phyloP scores from a whole-genome alignment of 2,888 invertebrate species.

The Odontothrips loti region DNA sequence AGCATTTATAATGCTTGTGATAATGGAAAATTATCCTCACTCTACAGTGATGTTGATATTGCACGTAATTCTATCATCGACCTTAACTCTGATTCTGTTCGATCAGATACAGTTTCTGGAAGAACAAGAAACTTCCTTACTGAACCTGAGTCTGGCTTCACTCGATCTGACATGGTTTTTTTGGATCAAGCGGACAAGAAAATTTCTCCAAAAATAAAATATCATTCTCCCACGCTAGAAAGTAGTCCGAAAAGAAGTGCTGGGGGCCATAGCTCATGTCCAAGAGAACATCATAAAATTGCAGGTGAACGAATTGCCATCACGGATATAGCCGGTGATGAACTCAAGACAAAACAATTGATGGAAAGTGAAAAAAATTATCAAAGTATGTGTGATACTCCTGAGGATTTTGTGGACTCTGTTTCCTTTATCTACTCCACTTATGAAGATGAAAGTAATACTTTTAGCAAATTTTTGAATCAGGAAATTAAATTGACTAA shows the following conservation, averaged over 20 bases:
- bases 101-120: not conserved
- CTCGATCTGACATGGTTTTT: not conserved
- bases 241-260: too few species aligned
- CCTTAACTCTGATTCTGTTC: not conserved
- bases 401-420: not conserved
- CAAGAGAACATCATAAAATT: not conserved
- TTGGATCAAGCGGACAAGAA: not conserved
- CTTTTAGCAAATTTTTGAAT: not conserved
- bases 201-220: too few species aligned
- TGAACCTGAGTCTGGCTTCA: not conserved
- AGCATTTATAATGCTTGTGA: not conserved
- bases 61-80: not conserved
- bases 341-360: not conserved
- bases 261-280: too few species aligned
- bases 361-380: not conserved
- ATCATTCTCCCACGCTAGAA: too few species aligned
- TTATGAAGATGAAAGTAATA: conserved; percentile 4
- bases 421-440: not conserved
- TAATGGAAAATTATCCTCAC: not conserved
- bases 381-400: not conserved
- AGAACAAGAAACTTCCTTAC: not conserved
- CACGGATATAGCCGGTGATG: not conserved
- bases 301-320: not conserved
- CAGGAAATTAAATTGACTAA: not conserved
- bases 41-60: not conserved